Evolutionary conservation across 2,888 invertebrate genomes (phyloP).

Genomic region (Scaptomyza tumidula): DNA sequence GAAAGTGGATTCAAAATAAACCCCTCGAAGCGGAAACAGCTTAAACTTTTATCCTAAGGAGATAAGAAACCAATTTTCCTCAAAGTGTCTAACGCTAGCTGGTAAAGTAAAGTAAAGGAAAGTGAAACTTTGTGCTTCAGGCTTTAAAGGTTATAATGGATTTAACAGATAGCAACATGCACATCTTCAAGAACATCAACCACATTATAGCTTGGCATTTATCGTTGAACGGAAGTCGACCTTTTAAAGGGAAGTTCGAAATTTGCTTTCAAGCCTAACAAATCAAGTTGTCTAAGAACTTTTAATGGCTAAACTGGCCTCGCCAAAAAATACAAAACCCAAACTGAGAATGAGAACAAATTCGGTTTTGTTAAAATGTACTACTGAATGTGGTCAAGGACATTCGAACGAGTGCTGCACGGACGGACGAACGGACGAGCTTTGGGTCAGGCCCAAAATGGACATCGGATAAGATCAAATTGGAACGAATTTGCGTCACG

Average conservation of each 20-base stretch:
- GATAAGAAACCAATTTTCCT: no score
- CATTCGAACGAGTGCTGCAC: neutral
- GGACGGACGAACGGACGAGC: neutral
- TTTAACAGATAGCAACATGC: constrained; percentile 7
- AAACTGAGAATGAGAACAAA: neutral
- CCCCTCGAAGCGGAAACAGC: no score
- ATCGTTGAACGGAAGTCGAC: constrained; percentile 22
- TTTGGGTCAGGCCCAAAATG: neutral
- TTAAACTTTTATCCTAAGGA: no score
- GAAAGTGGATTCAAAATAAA: no score
- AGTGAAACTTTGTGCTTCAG: neutral
- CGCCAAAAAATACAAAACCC: neutral
- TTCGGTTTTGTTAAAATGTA: neutral
- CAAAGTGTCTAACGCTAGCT: neutral
- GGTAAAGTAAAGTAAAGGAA: neutral
- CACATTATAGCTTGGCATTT: constrained; percentile 4
- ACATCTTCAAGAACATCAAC: neutral
- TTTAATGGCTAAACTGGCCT: constrained; percentile 4
- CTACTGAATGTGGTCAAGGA: constrained; percentile 7
- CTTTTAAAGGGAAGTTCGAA: constrained; percentile 13
- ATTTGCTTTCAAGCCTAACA: constrained; percentile 11
- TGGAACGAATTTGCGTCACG: constrained; percentile 55
- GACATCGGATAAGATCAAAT: constrained; percentile 7
- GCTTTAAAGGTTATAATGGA: neutral
- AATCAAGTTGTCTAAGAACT: constrained; percentile 9